Base-by-base conservation (phyloP, 2,888 invertebrate genomes). In the Diplolepis rosae region DNA sequence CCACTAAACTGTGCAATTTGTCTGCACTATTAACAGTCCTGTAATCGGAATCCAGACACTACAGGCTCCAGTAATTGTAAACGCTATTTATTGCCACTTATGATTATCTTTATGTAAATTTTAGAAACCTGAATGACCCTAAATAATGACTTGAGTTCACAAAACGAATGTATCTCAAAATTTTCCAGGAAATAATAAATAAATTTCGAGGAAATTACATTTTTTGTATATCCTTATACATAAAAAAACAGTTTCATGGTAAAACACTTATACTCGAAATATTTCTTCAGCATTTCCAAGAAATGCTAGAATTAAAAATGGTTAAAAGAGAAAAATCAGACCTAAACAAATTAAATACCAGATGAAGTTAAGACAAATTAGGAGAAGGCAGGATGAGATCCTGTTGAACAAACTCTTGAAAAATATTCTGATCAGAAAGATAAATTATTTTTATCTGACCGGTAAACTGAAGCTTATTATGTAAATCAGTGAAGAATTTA, bases 1-100 rank as follows among this genome's bases (percentile, higher is more conserved):
- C 69, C 65, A 76, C 72, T 80, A 77, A 78, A 78, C 76, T 77
- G 75, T 75, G 72, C 76, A 72, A 80, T 79, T 80, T 77, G 76
- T 75, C 75, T 50, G 71, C 27, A 70, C 73, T 68, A 76, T 76
- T 77, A 73, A 71, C 65, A 68, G 42, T 52, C 39, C 27, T 15
- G 52, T 52, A 52, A 52, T 52, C 27, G 15, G 15, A 7, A 52
- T 52, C 27, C 15, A 52, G 52, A 52, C 52, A 15, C 28, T 39
- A 13, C 27, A 22, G 27, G 24, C 27, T n/a, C 2, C 52, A 52
- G 13, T n/a, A 52, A 52, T 18, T 15, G 9, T 18, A 45, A 18
- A 45, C 45, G 18, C 18, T 45, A 28, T 28, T 52, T 52, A n/a
- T 27, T 27, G n/a, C 28, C 28, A 15, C 28, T 52, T 28, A 52